Conservation (phyloP, 2,797 vertebrate genomes). For the Enteromius unitaeniatus region DNA sequence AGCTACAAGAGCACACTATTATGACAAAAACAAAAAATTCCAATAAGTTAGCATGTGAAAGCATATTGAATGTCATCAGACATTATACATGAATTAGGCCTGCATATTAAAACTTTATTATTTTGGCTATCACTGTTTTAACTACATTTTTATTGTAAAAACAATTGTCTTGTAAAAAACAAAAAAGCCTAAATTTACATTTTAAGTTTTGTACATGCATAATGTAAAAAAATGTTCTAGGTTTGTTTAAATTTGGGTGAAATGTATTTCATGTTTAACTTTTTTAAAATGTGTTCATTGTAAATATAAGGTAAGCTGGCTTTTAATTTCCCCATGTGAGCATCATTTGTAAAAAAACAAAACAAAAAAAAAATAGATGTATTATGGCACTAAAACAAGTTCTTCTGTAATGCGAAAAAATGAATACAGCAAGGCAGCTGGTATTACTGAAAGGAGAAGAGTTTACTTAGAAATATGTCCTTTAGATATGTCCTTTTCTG, state of each 20-base stretch:
- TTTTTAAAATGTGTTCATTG: neutral
- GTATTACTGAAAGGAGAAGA: slow-evolving; percentile 47
- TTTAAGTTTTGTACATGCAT: neutral
- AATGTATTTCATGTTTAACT: neutral
- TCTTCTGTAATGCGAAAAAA: slow-evolving; percentile 8
- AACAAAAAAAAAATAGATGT: neutral
- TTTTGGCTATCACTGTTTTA: neutral
- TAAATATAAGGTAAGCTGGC: neutral
- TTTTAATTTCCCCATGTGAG: slow-evolving; percentile 18
- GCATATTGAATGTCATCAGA: neutral
- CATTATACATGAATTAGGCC: neutral
- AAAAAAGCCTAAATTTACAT: neutral
- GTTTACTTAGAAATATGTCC: slow-evolving; percentile 47
- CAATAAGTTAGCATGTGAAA: neutral
- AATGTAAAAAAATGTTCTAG: neutral
- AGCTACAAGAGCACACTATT: neutral
- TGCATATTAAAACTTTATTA: slow-evolving; percentile 1
- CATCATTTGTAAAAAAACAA: slow-evolving; percentile 19
- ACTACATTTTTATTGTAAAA: neutral
- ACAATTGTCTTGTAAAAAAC: neutral
- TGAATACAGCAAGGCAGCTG: slow-evolving; percentile 49
- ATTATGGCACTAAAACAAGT: slow-evolving; percentile 40
- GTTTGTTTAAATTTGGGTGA: neutral
- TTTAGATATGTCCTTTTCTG: slow-evolving; percentile 32
- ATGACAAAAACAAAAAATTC: neutral